Evolutionary conservation across 1,140 invertebrate species (phyloP).

Genomic region (Onthophagus taurus): DNA sequence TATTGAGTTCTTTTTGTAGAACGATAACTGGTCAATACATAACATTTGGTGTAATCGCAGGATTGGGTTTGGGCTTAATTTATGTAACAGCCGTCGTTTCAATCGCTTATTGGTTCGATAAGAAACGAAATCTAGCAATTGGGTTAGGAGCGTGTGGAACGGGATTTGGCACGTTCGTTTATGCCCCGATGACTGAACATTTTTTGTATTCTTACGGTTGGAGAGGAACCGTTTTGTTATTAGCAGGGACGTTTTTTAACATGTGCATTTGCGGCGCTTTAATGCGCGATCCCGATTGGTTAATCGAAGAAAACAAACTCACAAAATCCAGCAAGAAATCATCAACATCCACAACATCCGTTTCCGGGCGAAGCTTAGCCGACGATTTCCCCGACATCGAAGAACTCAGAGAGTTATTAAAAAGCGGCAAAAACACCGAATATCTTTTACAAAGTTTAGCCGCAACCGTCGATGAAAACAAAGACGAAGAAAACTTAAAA

Average conservation of each 20-base stretch:
- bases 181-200: conserved; percentile 69
- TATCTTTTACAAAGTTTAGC: conserved; percentile 55
- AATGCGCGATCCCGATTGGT: conserved; percentile 79
- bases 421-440: conserved; percentile 53
- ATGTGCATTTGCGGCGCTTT: conserved; percentile 80
- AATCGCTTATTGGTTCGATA: conserved; percentile 95
- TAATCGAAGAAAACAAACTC: conserved; percentile 47
- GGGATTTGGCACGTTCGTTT: conserved; percentile 75
- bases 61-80: conserved; percentile 74
- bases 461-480: conserved; percentile 43
- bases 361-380: conserved; percentile 39
- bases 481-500: conserved; percentile 25
- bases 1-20: conserved; percentile 63
- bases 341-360: conserved; percentile 39
- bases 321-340: conserved; percentile 34
- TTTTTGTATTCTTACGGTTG: conserved; percentile 72
- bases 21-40: conserved; percentile 70
- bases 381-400: conserved; percentile 53
- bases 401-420: conserved; percentile 54
- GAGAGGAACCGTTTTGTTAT: conserved; percentile 73
- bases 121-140: conserved; percentile 81
- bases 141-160: conserved; percentile 87
- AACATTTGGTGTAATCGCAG: conserved; percentile 79
- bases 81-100: conserved; percentile 86
- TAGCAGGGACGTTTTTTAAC: conserved; percentile 77